Base-by-base conservation (phyloP, 2,797 vertebrate species). In the Sarcoramphus papa region DNA sequence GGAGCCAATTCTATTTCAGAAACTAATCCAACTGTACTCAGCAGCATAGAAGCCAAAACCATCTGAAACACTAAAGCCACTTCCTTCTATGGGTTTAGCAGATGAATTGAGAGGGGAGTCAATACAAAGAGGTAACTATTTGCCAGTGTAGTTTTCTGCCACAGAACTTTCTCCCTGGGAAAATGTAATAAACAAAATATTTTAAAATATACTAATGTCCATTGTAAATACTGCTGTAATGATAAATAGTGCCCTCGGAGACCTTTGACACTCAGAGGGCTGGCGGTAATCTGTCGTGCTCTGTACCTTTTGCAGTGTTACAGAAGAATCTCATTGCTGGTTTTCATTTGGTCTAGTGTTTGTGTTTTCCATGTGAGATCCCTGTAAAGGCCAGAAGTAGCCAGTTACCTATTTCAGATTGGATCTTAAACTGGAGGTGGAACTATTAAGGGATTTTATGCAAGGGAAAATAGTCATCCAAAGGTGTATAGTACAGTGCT, bases 21-120 rank as follows among this genome's bases (percentile, higher is more conserved):
- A 94, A 96, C 41, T 23, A 95, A 96, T 96, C 95, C 94, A 94
- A 94, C 95, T 93, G 92, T 95, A 88, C 88, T 97, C 94, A 95
- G 95, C 91, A 95, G 94, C 50, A 0, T 3, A 41, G 88, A 94
- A 96, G 95, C 93, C 94, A 97, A 76, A 94, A 67, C 78, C 77
- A 76, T 92, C 90, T 69, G 84, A 94, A 96, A 94, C 77, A 41
- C 92, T 95, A 76, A 97, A 97, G 87, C 95, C 90, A 56, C 88
- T 97, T 97, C 91, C 95, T 96, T 96, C 76, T 97, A 97, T 97
- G 95, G 94, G 54, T 97, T 97, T 97, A 97, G 97, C 97, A 97
- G 95, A 97, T 92, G 96, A 96, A 60, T 95, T 19, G 2, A 85
- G 85, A 74, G 63, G 63, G 48, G 72, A 56, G 91, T 81, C 35